Evolutionary conservation across 1,140 invertebrate species (phyloP).

Genomic region (Aphelenchoides avenae): DNA sequence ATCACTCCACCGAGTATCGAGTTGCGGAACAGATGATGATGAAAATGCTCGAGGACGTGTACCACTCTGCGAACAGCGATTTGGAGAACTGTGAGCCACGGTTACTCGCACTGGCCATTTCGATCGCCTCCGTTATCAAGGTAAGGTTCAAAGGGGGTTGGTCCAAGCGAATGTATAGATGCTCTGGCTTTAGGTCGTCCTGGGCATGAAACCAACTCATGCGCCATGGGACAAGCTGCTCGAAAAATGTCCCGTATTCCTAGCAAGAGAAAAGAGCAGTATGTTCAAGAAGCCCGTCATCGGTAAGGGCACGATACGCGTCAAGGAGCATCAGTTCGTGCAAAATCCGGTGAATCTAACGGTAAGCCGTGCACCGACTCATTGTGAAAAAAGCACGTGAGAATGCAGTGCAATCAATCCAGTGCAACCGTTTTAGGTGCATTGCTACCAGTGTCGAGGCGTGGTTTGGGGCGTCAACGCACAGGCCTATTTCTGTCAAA

Average conservation of each 20-base stretch:
- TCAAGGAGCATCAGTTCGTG: slow-evolving; percentile 82
- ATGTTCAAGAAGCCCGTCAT: slow-evolving; percentile 19
- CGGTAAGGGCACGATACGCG: slow-evolving; percentile 61
- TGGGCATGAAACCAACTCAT: slow-evolving; percentile 41
- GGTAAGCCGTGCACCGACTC: too few relatives aligned
- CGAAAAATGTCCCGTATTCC: slow-evolving; percentile 58
- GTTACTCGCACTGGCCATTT: slow-evolving; percentile 48
- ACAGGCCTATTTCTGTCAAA: slow-evolving; percentile 57
- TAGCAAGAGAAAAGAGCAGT: slow-evolving; percentile 31
- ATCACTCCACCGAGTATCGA: slow-evolving; percentile 74
- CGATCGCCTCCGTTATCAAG: slow-evolving; percentile 55
- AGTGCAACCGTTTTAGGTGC: too few relatives aligned
- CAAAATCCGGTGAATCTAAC: slow-evolving; percentile 81
- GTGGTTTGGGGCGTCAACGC: slow-evolving; percentile 80
- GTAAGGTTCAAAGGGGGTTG: slow-evolving; percentile 28
- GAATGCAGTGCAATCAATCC: too few relatives aligned
- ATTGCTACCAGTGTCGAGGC: slow-evolving; percentile 85
- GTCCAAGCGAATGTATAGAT: slow-evolving; percentile 4
- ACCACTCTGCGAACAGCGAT: slow-evolving; percentile 30
- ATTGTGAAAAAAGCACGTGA: too few relatives aligned
- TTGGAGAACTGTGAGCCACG: slow-evolving; percentile 49
- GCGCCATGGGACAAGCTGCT: slow-evolving; percentile 51
- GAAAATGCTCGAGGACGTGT: slow-evolving; percentile 37
- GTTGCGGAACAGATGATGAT: slow-evolving; percentile 61
- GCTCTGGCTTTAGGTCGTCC: slow-evolving; percentile 43